Percentiles rank a stretch among this genome's conserved stretches.
Evolutionary conservation across 2,797 vertebrate species (phyloP).

Genomic region (Rhadinocentrus ornatus): DNA sequence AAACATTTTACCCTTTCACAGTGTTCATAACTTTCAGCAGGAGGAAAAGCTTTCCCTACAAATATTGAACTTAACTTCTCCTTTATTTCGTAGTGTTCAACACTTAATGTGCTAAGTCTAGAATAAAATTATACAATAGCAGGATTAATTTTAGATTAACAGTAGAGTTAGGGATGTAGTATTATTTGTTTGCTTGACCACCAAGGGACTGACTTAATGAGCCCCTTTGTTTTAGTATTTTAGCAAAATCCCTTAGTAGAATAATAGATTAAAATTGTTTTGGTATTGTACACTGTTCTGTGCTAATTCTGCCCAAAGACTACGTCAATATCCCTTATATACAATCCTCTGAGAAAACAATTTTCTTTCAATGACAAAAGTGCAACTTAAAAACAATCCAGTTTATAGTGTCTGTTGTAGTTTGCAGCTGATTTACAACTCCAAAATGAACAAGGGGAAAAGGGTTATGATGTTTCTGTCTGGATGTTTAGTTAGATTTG

Average conservation of each 20-base stretch:
- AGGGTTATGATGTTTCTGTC: no score
- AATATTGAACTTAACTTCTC: not conserved
- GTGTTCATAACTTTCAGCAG: slow-evolving; percentile 17
- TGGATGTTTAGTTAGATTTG: no score
- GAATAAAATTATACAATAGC: slow-evolving; percentile 3
- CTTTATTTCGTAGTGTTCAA: slow-evolving; percentile 18
- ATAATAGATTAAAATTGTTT: no score
- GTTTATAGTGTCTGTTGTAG: no score
- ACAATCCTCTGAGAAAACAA: no score
- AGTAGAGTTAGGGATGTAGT: not conserved
- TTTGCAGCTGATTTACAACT: no score
- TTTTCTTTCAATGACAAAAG: no score
- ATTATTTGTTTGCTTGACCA: not conserved
- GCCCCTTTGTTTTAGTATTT: slow-evolving; percentile 7
- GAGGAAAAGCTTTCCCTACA: slow-evolving; percentile 2
- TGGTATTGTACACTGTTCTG: no score
- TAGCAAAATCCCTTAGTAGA: not conserved
- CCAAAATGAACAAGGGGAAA: not conserved
- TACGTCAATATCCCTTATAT: no score
- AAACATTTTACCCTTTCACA: slow-evolving; percentile 41
- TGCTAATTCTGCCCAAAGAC: no score
- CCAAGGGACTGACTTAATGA: not conserved
- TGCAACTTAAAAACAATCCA: no score
- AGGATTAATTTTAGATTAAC: slow-evolving; percentile 3
- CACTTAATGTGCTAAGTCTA: not conserved